A percentile compares a stretch with the other conserved stretches of the same genome.
Evolutionary conservation across 2,888 invertebrate species (phyloP).

Genomic region (Meliscaeva auricollis): DNA sequence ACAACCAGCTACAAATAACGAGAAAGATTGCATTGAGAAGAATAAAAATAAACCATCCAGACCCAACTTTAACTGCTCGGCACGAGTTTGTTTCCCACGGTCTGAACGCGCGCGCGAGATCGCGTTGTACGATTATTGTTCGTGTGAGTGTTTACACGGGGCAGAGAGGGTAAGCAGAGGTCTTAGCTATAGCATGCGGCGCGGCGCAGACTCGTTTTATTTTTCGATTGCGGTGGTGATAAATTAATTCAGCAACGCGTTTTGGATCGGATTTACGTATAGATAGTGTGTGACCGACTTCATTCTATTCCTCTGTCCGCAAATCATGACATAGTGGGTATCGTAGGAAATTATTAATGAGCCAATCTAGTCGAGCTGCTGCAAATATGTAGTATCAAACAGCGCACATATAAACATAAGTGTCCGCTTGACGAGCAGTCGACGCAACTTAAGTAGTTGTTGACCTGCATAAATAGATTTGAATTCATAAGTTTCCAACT

Average conservation of each 20-base stretch:
- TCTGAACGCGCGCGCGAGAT: slow-evolving; percentile 80
- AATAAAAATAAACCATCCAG: slow-evolving; percentile 48
- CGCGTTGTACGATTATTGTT: slow-evolving; percentile 64
- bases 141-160: slow-evolving; percentile 59
- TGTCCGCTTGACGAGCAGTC: slow-evolving; percentile 57
- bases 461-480: slow-evolving; percentile 69
- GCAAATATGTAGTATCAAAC: slow-evolving; percentile 56
- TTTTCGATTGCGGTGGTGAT: slow-evolving; percentile 77
- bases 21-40: slow-evolving; percentile 57
- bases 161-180: slow-evolving; percentile 30
- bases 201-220: slow-evolving; percentile 73
- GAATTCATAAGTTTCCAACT: slow-evolving; percentile 56
- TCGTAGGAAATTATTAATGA: slow-evolving; percentile 64
- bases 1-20: slow-evolving; percentile 54
- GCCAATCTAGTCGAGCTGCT: slow-evolving; percentile 58
- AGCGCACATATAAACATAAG: slow-evolving; percentile 1
- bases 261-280: slow-evolving; percentile 66
- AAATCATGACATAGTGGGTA: slow-evolving; percentile 1
- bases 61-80: slow-evolving; percentile 78
- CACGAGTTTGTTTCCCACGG: slow-evolving; percentile 84
- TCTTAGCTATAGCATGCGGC: slow-evolving; percentile 61
- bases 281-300: slow-evolving; percentile 68
- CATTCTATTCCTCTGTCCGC: slow-evolving; percentile 48
- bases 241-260: slow-evolving; percentile 83
- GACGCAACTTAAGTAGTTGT: slow-evolving; percentile 68